Base-by-base conservation (phyloP, 2,888 invertebrate species). In the Protula sp. region DNA sequence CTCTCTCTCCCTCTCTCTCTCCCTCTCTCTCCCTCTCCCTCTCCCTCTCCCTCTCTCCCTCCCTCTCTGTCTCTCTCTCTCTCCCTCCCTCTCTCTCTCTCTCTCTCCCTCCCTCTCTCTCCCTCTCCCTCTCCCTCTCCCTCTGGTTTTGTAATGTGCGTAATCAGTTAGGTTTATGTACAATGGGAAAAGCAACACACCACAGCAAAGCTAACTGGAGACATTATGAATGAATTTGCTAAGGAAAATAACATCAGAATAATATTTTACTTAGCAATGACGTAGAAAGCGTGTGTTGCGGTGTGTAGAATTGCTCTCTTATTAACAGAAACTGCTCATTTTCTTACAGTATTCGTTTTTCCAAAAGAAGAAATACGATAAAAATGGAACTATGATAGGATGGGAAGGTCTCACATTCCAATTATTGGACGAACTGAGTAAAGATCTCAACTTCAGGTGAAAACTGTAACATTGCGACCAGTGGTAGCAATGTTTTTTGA, bases 331-430 rank as follows among this genome's bases (percentile, higher is more conserved):
- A n/a, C n/a, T n/a, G n/a, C n/a, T n/a, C n/a, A n/a, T n/a, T n/a
- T 38, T 38, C 19, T 38, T 38, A 14, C 38, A 38, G 38, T 63
- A 63, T 54, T 58, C 63, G 24, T 59, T 63, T 50, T 63, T 63
- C 53, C 62, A 63, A 45, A 24, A 54, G 26, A 63, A 63, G 31
- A 50, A 9, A 3, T 26, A 28, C 22, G 14, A 30, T 22, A 29
- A 26, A 19, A 50, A 62, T 47, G 57, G 50, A 9, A 55, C 31
- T 9, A 47, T 54, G 9, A 52, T 53, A 4, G n/a, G n/a, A n/a
- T 62, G 59, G 57, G 58, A 24, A 9, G 65, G 65, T 14, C 31
- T 65, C n/a, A 65, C 65, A 4, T 65, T 65, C 54, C 58, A 65
- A 26, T 22, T 65, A 1, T 53, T 65, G 5, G 30, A 64, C 30